A percentile compares a stretch with the other conserved stretches of the same genome.
Evolutionary conservation across 2,113 vertebrate genomes (phyloP).

Genomic region (Tretioscincus oriximinensis): DNA sequence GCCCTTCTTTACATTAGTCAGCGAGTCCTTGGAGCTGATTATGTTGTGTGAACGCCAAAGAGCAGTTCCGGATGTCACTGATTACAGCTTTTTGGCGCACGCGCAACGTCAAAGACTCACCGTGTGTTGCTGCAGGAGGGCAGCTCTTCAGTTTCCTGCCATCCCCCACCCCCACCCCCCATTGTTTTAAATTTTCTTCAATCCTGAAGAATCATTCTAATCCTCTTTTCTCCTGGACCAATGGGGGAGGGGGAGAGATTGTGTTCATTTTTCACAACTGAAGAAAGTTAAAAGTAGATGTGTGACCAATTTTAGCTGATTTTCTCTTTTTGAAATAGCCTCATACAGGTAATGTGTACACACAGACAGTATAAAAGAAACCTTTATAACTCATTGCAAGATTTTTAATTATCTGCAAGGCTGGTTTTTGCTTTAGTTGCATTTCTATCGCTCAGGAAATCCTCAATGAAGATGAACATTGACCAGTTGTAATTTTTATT

Average conservation of each 20-base stretch:
- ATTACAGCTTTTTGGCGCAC: no score
- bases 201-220: no score
- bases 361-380: not conserved
- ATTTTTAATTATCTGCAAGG: constrained; percentile 23
- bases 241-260: not conserved
- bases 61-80: no score
- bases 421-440: constrained; percentile 16
- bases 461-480: not conserved
- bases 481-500: not conserved
- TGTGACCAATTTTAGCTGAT: not conserved
- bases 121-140: no score
- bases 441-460: not conserved
- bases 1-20: no score
- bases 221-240: not conserved
- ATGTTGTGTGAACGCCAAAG: no score
- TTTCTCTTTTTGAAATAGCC: not conserved
- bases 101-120: no score
- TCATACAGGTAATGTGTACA: not conserved
- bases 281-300: not conserved
- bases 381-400: constrained; percentile 4
- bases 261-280: not conserved
- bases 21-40: no score
- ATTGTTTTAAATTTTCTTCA: no score
- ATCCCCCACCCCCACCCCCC: no score
- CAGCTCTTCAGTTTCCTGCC: no score